Evolutionary conservation across 2,113 vertebrate species (phyloP), one percentile per base, ranked within the genome.

Genomic region (Mionectes macconnelli): DNA sequence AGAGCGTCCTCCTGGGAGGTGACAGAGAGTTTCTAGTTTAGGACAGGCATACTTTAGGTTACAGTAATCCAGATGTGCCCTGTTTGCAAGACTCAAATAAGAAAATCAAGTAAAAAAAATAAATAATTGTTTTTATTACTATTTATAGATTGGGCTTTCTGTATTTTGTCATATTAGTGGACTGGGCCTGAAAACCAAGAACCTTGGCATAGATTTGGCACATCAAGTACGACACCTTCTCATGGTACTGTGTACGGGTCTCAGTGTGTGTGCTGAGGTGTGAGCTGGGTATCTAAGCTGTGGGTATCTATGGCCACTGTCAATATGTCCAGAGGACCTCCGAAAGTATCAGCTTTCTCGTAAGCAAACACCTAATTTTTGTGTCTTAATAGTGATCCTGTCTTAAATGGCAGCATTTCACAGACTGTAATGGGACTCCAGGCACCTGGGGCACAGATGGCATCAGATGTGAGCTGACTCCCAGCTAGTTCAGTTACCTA

Each of bases 181-280:
- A 23, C 37, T 47, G 39, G 27, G 44, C 47, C 40, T 72, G 67
- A 78, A 94, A 79, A 42, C 27, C 1, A 3, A 83, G 79, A 76
- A 47, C 19, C 12, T 56, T 88, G 70, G 27, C 44, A 67, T 9
- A 31, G 40, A 83, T 76, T 88, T 0, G 0, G 72, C 63, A 83
- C 72, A 53, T 31, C 33, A 30, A 47, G 39, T 75, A 55, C 5
- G 0, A 8, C n/a, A 53, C 15, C 35, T 88, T 85, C 39, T 33
- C 47, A 18, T 8, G n/a, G 33, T 35, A 30, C 30, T 39, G 28
- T 2, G 2, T 68, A 42, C 2, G 1, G 3, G 4, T 33, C 23
- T 77, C 13, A 16, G 24, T 8, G 16, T 19, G 25, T 27, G 52
- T 39, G 49, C 40, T 8, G 4, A 44, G 22, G 23, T 60, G 57